A percentile compares a stretch with the other conserved stretches of the same genome.
These are phyloP conservation scores for Oxytorus armatus DNA, from an alignment of 2,888 invertebrate species.

Conservation along the genomic window DNA sequence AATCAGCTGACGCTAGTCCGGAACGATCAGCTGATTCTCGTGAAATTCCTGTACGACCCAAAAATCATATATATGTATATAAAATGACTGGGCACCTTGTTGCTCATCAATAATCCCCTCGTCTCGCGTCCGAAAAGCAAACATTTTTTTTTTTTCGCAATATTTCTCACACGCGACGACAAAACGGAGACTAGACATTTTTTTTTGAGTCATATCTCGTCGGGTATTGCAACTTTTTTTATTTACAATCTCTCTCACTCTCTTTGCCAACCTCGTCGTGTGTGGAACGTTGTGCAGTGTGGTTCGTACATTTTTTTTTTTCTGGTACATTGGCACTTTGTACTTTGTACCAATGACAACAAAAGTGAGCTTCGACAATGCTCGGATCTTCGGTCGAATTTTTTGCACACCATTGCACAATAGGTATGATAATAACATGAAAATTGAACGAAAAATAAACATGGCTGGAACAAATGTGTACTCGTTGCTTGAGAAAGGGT, in stretches of 20 bases:
- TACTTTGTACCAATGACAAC: neutral
- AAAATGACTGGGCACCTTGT: no score
- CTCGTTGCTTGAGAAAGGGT: slow-evolving; percentile 13
- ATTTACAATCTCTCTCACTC: slow-evolving; percentile 7
- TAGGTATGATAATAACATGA: slow-evolving; percentile 3
- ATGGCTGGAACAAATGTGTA: neutral
- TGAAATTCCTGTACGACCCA: slow-evolving; percentile 21
- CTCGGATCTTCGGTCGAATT: slow-evolving; percentile 18
- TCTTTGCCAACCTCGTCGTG: neutral
- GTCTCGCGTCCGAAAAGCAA: neutral
- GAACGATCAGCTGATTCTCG: slow-evolving; percentile 76
- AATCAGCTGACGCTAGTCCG: slow-evolving; percentile 77
- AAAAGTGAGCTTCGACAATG: slow-evolving; percentile 8
- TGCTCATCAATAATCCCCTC: no score
- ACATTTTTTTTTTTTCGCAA: neutral
- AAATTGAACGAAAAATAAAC: slow-evolving; percentile 8
- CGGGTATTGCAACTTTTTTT: neutral
- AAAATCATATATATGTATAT: no score
- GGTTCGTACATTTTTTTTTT: neutral
- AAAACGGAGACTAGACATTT: neutral
- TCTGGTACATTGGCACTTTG: slow-evolving; percentile 22
- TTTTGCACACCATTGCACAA: slow-evolving; percentile 17
- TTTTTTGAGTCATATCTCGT: neutral
- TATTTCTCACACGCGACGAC: no score
- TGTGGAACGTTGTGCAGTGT: neutral